Conservation (phyloP, 2,888 invertebrate genomes). For the Parapristionchus giblindavisi region DNA sequence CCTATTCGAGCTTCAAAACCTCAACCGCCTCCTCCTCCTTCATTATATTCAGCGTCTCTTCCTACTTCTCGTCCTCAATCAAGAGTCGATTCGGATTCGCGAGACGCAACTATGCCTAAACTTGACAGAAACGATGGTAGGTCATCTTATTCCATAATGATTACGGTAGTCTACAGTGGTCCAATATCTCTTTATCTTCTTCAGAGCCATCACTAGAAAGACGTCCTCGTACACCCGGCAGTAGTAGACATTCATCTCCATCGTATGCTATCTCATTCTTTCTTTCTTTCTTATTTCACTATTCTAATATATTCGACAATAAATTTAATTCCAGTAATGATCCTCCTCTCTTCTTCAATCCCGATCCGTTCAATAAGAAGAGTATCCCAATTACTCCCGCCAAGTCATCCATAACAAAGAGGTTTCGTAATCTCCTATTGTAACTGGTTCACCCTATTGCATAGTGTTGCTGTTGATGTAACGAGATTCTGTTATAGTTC, state of each 20-base stretch:
- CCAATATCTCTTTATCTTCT: not conserved
- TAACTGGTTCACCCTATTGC: no score
- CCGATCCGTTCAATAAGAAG: slow-evolving; percentile 10
- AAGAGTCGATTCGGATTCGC: no score
- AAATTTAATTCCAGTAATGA: not conserved
- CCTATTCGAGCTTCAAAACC: no score
- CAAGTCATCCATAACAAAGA: not conserved
- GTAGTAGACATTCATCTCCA: not conserved
- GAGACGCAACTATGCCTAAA: not conserved
- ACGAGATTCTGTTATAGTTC: no score
- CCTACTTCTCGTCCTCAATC: no score
- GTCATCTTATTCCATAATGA: slow-evolving; percentile 28
- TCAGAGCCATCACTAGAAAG: slow-evolving; percentile 21
- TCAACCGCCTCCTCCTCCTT: no score
- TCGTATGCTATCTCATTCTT: no score
- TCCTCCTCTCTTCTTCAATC: slow-evolving; percentile 32
- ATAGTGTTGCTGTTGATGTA: no score
- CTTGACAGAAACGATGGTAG: not conserved
- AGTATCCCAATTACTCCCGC: not conserved
- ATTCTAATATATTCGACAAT: no score
- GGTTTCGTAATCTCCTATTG: no score
- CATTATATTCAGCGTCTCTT: no score
- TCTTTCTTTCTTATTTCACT: no score
- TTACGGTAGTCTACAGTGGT: not conserved
- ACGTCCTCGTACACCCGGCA: slow-evolving; percentile 18